Evolutionary conservation across 2,113 vertebrate genomes (phyloP).

Genomic region (Festucalex cinctus): DNA sequence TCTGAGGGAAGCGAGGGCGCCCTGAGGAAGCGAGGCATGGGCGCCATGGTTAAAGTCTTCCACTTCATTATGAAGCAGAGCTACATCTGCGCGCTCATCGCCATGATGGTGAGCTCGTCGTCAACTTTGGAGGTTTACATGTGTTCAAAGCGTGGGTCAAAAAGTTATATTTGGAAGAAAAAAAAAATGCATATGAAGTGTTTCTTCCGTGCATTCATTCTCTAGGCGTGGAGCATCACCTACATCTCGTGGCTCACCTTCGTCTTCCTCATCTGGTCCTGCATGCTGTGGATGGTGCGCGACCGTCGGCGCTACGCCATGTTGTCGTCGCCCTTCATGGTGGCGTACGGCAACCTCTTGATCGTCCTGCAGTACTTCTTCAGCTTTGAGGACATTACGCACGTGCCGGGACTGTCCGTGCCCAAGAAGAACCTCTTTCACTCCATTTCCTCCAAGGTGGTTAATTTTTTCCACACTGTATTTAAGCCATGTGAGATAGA

Average conservation of each 20-base stretch:
- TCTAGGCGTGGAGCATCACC: slow-evolving; percentile 94
- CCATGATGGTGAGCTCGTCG: slow-evolving; percentile 90
- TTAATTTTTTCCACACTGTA: neutral
- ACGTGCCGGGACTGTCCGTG: slow-evolving; percentile 79
- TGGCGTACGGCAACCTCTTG: slow-evolving; percentile 88
- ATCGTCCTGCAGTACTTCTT: slow-evolving; percentile 92
- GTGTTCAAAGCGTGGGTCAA: neutral
- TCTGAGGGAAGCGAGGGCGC: slow-evolving; percentile 70
- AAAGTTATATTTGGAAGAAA: neutral
- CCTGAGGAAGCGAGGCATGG: slow-evolving; percentile 72
- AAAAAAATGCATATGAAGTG: neutral
- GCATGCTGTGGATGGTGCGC: slow-evolving; percentile 93
- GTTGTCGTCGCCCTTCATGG: slow-evolving; percentile 96
- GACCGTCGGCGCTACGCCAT: slow-evolving; percentile 92
- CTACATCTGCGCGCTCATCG: slow-evolving; percentile 95
- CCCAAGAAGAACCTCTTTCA: slow-evolving; percentile 74
- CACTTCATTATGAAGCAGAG: slow-evolving; percentile 98
- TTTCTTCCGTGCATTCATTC: neutral
- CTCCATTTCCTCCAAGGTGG: slow-evolving; percentile 88
- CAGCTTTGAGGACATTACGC: slow-evolving; percentile 78
- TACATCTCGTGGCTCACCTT: slow-evolving; percentile 98
- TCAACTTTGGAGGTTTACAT: too few relatives aligned
- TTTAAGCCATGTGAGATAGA: neutral
- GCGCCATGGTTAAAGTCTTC: slow-evolving; percentile 84
- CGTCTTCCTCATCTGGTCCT: slow-evolving; percentile 94